Conservation (phyloP, 2,797 vertebrate genomes). For the Hemitrygon akajei region DNA sequence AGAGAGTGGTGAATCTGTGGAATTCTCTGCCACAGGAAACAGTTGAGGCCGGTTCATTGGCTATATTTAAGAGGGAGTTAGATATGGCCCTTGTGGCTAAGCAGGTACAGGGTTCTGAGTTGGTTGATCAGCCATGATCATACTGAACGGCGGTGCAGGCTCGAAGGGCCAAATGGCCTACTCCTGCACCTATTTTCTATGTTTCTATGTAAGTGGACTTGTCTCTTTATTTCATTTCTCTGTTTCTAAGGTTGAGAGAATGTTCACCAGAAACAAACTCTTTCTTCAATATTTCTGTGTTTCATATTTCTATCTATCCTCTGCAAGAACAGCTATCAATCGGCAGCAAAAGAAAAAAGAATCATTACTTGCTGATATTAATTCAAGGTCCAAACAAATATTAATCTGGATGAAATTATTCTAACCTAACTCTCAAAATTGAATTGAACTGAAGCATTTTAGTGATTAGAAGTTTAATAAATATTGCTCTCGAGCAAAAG, state of each 20-base stretch:
- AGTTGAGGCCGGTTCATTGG: too few relatives aligned
- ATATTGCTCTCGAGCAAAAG: not conserved
- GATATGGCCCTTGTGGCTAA: too few relatives aligned
- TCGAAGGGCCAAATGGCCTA: too few relatives aligned
- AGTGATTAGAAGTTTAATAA: not conserved
- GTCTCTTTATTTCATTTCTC: not conserved
- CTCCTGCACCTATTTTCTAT: too few relatives aligned
- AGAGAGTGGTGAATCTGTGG: too few relatives aligned
- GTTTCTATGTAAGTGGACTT: too few relatives aligned
- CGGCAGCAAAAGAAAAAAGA: not conserved
- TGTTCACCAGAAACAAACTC: not conserved
- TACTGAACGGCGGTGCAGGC: too few relatives aligned
- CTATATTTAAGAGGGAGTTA: too few relatives aligned
- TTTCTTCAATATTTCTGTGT: not conserved
- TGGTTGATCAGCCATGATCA: too few relatives aligned
- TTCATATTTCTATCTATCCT: not conserved
- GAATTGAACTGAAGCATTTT: not conserved
- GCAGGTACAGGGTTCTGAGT: too few relatives aligned
- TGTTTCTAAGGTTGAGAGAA: not conserved
- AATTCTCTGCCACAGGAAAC: too few relatives aligned
- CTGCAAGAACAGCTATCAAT: not conserved
- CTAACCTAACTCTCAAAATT: not conserved
- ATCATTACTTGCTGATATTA: not conserved
- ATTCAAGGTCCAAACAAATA: not conserved
- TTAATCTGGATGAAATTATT: not conserved